phyloP scores from a whole-genome alignment of 2,888 invertebrate species.

The Fragum whitleyi region DNA sequence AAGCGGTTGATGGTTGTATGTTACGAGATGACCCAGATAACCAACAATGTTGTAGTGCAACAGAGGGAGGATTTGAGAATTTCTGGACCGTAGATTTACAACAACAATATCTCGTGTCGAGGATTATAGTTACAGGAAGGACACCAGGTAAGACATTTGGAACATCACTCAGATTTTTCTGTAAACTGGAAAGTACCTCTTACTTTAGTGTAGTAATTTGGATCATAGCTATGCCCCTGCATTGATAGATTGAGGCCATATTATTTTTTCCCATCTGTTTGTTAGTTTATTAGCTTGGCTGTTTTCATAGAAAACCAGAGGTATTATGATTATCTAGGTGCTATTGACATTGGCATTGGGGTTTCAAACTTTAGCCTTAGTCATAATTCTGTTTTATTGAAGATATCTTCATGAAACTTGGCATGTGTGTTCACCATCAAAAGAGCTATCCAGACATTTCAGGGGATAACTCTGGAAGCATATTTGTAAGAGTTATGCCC shows the following conservation, averaged over 20 bases:
- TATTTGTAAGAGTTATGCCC: no score
- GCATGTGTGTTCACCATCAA: no score
- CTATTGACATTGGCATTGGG: neutral
- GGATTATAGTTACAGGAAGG: conserved; percentile 35
- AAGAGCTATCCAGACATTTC: neutral
- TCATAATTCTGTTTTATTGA: neutral
- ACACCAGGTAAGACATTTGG: conserved; percentile 24
- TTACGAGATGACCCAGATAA: conserved; percentile 17
- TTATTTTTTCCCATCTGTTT: no score
- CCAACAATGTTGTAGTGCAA: conserved; percentile 29
- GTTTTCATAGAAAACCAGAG: no score
- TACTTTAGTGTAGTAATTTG: neutral
- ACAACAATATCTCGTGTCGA: conserved; percentile 18
- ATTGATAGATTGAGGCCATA: no score
- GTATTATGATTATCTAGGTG: no score
- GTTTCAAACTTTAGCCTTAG: neutral
- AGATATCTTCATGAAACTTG: no score
- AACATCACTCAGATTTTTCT: no score
- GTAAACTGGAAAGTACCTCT: no score
- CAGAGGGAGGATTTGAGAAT: conserved; percentile 26
- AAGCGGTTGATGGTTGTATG: conserved; percentile 47
- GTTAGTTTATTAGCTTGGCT: no score
- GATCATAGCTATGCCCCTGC: neutral
- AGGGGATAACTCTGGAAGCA: neutral
- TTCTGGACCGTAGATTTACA: conserved; percentile 45